Percentiles rank a stretch among this genome's conserved stretches.
phyloP scores from a whole-genome alignment of 2,888 invertebrate genomes.

The Pachliopta kotzebuea region DNA sequence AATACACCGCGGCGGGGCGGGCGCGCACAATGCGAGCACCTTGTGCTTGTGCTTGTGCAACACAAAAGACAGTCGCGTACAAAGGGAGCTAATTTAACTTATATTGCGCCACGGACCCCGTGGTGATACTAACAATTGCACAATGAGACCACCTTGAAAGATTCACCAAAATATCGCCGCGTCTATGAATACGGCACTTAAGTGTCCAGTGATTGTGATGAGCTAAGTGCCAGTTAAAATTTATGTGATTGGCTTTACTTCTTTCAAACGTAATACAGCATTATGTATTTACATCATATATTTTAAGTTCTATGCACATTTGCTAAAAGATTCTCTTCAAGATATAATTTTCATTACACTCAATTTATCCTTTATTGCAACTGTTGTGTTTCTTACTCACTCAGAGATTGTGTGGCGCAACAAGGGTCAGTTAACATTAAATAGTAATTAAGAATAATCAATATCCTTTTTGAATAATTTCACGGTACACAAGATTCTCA shows the following conservation, averaged over 20 bases:
- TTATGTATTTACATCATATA: too few species aligned
- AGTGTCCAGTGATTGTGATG: slow-evolving; percentile 25
- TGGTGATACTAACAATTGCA: slow-evolving; percentile 36
- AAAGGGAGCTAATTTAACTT: slow-evolving; percentile 58
- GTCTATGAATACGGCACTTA: slow-evolving; percentile 37
- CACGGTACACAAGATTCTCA: slow-evolving; percentile 16
- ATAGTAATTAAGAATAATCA: background rate
- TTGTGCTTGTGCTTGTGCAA: slow-evolving; percentile 23
- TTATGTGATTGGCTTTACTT: slow-evolving; percentile 28
- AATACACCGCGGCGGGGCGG: slow-evolving; percentile 35
- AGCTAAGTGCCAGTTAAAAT: slow-evolving; percentile 12
- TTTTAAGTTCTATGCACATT: too few species aligned
- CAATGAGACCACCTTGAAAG: slow-evolving; percentile 58
- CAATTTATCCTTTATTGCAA: background rate
- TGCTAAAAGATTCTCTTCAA: too few species aligned
- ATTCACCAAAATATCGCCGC: slow-evolving; percentile 55
- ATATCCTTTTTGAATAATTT: slow-evolving; percentile 17
- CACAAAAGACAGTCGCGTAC: slow-evolving; percentile 47
- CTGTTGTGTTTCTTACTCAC: too few species aligned
- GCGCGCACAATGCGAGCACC: slow-evolving; percentile 30
- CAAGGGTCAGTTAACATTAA: too few species aligned
- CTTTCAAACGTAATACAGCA: slow-evolving; percentile 10
- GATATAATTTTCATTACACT: too few species aligned
- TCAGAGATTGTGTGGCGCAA: too few species aligned
- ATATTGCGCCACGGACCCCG: slow-evolving; percentile 44